Base-by-base conservation (phyloP, 2,113 vertebrate species). In the Blennius ocellaris region DNA sequence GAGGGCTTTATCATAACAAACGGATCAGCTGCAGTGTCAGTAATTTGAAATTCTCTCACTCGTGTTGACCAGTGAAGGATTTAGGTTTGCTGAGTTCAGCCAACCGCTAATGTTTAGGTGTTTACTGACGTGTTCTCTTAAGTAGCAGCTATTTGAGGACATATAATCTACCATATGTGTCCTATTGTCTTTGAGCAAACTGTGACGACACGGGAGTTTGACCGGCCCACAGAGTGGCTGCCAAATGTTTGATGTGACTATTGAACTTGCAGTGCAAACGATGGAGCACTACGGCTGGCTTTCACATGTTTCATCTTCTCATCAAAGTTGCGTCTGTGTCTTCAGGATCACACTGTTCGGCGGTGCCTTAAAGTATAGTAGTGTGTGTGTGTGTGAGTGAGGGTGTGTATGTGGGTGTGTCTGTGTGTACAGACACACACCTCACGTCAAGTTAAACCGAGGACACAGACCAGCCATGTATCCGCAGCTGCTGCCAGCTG, bases 401-500 rank as follows among this genome's bases (percentile, higher is more conserved):
- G 21, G 2, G 21, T 30, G 21, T 30, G 21, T 30, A 4, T 30
- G 21, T 30, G 21, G 2, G 21, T 4, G 21, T 30, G 21, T 37
- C 43, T 38, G 3, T 11, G 12, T 9, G 14, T 43, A 36, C 12
- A 0, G 47, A 60, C 30, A 61, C 52, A 41, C 36, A 70, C 40
- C 36, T 66, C 10, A 16, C 47, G 1, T 70, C 43, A 36, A 36
- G 37, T 66, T 41, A 70, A 56, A 70, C 60, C 5, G 45, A 68
- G 73, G 71, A 30, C 44, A 69, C n/a, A 21, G 58, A 47, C 53
- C 73, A 55, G 52, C 30, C 14, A 21, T 66, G 36, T 3, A 78
- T 64, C 69, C 60, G 51, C 6, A 6, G 72, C 75, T 81, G 84
- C 69, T 85, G 77, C 66, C 76, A 74, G 14, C 51, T 67, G 78